Conservation (phyloP, 1,140 invertebrate genomes). For the Scaptomyza graminum region DNA sequence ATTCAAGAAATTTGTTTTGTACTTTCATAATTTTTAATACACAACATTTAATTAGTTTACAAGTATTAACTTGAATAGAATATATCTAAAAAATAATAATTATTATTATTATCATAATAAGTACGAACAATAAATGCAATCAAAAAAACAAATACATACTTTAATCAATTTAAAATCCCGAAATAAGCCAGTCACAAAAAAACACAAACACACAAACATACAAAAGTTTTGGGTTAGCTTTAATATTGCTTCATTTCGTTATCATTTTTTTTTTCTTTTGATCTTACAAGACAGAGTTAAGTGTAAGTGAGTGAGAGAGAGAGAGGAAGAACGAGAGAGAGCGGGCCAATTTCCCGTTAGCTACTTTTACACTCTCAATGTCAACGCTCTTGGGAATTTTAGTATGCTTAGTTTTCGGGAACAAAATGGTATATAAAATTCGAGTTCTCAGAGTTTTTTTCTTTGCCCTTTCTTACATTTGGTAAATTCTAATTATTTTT, state of each 20-base stretch:
- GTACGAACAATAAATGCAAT: slow-evolving; percentile 40
- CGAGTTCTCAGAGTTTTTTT: slow-evolving; percentile 29
- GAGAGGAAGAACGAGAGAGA: neutral
- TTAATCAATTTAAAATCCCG: slow-evolving; percentile 6
- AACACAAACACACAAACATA: slow-evolving; percentile 19
- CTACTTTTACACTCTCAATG: slow-evolving; percentile 32
- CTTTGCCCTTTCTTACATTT: neutral
- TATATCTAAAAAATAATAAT: slow-evolving; percentile 22
- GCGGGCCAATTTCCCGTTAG: slow-evolving; percentile 29
- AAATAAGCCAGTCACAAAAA: slow-evolving; percentile 35
- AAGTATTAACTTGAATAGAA: slow-evolving; percentile 37
- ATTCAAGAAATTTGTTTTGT: slow-evolving; percentile 43
- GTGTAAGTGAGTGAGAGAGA: neutral
- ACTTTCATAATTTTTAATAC: slow-evolving; percentile 51
- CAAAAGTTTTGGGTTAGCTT: slow-evolving; percentile 2
- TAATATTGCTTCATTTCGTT: slow-evolving; percentile 10
- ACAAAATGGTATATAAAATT: slow-evolving; percentile 41
- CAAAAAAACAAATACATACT: neutral
- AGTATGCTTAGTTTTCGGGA: neutral
- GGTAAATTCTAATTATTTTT: neutral
- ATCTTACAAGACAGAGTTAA: slow-evolving; percentile 6
- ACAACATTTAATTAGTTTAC: slow-evolving; percentile 51
- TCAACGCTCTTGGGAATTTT: slow-evolving; percentile 1
- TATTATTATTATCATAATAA: too few species aligned
- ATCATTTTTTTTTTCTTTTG: neutral